Conservation (phyloP, 2,797 vertebrate genomes). For the Gobionotothen gibberifrons region DNA sequence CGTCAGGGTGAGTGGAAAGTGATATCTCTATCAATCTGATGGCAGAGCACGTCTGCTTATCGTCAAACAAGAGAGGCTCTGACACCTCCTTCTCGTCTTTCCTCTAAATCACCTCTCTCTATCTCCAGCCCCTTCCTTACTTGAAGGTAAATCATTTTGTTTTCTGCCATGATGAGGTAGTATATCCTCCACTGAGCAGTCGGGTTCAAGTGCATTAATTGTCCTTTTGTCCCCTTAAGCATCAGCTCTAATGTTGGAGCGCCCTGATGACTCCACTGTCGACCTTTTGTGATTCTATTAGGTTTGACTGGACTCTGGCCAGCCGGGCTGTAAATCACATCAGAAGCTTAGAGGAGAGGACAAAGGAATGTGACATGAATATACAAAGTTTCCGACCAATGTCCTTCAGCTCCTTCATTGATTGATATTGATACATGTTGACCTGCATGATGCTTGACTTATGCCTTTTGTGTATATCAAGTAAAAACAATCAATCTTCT, state of each 20-base stretch:
- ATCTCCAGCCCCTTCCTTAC: no score
- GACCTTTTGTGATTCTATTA: constrained; percentile 62
- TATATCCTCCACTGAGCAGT: constrained; percentile 20
- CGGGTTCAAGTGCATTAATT: constrained; percentile 38
- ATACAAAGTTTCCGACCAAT: constrained; percentile 39
- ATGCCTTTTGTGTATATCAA: neutral
- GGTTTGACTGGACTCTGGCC: constrained; percentile 56
- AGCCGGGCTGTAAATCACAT: constrained; percentile 70
- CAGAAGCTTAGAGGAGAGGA: constrained; percentile 43
- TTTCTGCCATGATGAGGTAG: constrained; percentile 6
- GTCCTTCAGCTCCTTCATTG: constrained; percentile 31
- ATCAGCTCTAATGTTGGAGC: constrained; percentile 14
- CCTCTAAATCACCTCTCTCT: neutral
- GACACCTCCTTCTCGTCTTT: constrained; percentile 14
- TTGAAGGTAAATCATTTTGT: constrained; percentile 24
- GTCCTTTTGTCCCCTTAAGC: constrained; percentile 23
- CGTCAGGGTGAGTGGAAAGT: constrained; percentile 12
- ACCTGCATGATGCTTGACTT: constrained; percentile 10
- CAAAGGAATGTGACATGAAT: constrained; percentile 24
- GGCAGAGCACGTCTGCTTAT: constrained; percentile 28
- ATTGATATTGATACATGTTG: constrained; percentile 27
- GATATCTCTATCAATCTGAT: constrained; percentile 34
- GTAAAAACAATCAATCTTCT: neutral
- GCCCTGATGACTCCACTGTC: constrained; percentile 29
- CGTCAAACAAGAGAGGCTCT: constrained; percentile 37